These are phyloP conservation scores for Tholera decimalis DNA, from an alignment of 2,888 invertebrate species.

Conservation along the genomic window DNA sequence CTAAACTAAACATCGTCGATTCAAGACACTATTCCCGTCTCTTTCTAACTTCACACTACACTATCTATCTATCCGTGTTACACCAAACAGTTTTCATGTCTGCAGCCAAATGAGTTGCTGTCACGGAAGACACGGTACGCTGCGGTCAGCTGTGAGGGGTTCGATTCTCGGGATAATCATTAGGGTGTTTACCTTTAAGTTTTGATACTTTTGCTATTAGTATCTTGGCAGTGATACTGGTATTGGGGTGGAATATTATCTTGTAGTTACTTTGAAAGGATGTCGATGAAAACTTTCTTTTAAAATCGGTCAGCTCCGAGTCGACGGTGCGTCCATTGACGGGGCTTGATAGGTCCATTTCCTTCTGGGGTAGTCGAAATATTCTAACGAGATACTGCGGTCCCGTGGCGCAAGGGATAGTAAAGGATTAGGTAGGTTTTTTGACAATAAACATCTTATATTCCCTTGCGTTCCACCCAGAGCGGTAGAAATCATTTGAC, in stretches of 20 bases:
- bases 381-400: too few species aligned
- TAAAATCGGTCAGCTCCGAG: too few species aligned
- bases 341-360: too few species aligned
- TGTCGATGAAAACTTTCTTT: too few species aligned
- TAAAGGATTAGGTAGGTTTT: too few species aligned
- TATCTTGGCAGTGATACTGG: slow-evolving; percentile 5
- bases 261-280: background rate
- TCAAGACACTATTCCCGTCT: slow-evolving; percentile 2
- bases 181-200: slow-evolving; percentile 64
- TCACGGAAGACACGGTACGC: slow-evolving; percentile 66
- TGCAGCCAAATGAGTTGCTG: slow-evolving; percentile 54
- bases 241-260: background rate
- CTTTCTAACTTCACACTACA: slow-evolving; percentile 12
- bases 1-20: background rate
- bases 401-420: too few species aligned
- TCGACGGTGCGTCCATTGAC: too few species aligned
- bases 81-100: slow-evolving; percentile 55
- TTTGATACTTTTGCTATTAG: slow-evolving; percentile 36
- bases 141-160: slow-evolving; percentile 68
- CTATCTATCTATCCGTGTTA: slow-evolving; percentile 18
- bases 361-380: too few species aligned
- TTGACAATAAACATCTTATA: too few species aligned
- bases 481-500: too few species aligned
- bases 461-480: too few species aligned
- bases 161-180: slow-evolving; percentile 62